Base-by-base conservation (phyloP, 2,797 vertebrate genomes). In the Sparidentex hasta region DNA sequence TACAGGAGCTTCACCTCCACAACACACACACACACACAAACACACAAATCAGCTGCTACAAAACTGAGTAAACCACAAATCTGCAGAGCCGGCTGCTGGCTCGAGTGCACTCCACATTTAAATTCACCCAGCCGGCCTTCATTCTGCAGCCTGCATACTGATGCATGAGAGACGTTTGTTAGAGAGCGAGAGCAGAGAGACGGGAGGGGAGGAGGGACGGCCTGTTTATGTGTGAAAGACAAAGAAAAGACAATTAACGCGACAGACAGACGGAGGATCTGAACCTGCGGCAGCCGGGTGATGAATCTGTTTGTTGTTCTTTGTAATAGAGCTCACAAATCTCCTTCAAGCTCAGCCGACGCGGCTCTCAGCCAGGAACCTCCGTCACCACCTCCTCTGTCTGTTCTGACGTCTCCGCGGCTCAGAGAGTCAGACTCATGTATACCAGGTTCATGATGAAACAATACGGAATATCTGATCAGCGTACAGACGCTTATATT, bases 61-160 rank as follows among this genome's bases (percentile, higher is more conserved):
- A 41, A 48, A 74, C 50, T 0, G 1, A 33, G 52, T n/a, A 11
- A 20, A 48, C n/a, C 50, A 21, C 44, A 65, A 51, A 65, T 54
- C 43, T 69, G 80, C 72, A 1, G 72, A 68, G 76, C 67, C 79
- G 57, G 74, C 73, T 50, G 57, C 52, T 61, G 7, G 4, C 65
- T 71, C 51, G 13, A 77, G 56, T 50, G 65, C 50, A 59, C 69
- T 70, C 79, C 41, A 82, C 74, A 74, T 82, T 76, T 66, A 70
- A 63, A 79, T 76, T 65, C 68, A 65, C 57, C n/a, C 33, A 11
- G 8, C 16, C 18, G 6, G 47, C 29, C 17, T 11, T 14, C 63
- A 25, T 52, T 12, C 3, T 25, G 13, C 75, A 11, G 4, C 44
- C 1, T 7, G 72, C 44, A 80, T 80, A 59, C 38, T 41, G 48